Conservation (phyloP, 2,797 vertebrate genomes). For the Chromobotia macracanthus region DNA sequence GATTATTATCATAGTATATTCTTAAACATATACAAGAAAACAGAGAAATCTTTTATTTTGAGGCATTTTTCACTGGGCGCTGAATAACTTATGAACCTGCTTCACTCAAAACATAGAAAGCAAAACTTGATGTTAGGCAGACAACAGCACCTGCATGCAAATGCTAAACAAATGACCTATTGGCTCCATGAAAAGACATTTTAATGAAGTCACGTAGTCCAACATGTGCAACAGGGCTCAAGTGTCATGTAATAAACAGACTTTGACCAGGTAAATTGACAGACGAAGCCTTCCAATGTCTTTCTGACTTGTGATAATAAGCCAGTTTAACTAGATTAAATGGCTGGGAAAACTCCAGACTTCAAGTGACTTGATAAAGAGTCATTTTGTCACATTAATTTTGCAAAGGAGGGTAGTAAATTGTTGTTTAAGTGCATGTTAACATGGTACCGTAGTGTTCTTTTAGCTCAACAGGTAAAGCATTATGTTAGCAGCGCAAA, state of each 20-base stretch:
- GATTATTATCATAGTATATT: neutral
- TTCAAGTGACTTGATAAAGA: neutral
- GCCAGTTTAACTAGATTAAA: neutral
- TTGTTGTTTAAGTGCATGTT: neutral
- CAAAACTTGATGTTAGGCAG: conserved; percentile 13
- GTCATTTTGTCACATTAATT: conserved; percentile 37
- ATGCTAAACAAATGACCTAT: conserved; percentile 70
- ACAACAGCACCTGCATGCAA: conserved; percentile 64
- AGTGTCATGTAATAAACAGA: conserved; percentile 62
- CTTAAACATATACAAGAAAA: neutral
- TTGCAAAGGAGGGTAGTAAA: conserved; percentile 27
- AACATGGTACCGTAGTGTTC: neutral
- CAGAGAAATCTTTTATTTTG: too few relatives aligned
- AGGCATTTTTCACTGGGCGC: too few relatives aligned
- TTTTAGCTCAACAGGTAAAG: too few relatives aligned
- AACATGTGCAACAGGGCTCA: conserved; percentile 57
- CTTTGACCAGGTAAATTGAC: conserved; percentile 67
- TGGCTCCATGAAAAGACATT: conserved; percentile 36
- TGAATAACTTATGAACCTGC: neutral
- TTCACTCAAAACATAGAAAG: conserved; percentile 31
- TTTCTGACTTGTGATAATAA: neutral
- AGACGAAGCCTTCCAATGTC: neutral
- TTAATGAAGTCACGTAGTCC: conserved; percentile 57
- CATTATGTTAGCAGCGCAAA: too few relatives aligned
- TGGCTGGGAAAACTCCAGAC: neutral